phyloP scores from a whole-genome alignment of 2,888 invertebrate genomes.

The Alentia gelatinosa region DNA sequence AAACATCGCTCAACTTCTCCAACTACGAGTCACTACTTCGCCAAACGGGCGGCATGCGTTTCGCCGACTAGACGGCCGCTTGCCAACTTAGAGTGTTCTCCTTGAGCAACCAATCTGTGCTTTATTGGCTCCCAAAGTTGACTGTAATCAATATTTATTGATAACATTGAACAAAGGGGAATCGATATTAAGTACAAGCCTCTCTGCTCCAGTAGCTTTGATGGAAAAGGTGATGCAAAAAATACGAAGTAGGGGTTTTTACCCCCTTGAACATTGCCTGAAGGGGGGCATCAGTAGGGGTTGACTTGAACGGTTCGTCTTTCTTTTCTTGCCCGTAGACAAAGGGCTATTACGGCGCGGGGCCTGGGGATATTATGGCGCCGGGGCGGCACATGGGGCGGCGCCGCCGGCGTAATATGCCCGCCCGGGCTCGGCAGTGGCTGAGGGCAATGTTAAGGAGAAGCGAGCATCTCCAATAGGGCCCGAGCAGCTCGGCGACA shows the following conservation, averaged over 20 bases:
- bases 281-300: no score
- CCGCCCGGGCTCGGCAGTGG: neutral
- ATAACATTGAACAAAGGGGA: neutral
- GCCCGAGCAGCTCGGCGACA: neutral
- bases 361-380: neutral
- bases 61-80: neutral
- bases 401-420: neutral
- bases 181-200: constrained; percentile 20
- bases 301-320: no score
- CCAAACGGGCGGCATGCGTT: no score
- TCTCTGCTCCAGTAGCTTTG: neutral
- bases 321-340: neutral
- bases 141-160: constrained; percentile 7
- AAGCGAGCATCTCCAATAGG: neutral
- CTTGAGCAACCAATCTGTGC: neutral
- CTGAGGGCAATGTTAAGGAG: neutral
- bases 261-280: neutral
- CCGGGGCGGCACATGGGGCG: neutral
- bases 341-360: neutral
- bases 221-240: neutral
- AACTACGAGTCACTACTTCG: no score
- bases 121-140: neutral
- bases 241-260: neutral
- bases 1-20: no score
- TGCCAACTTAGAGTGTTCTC: neutral